phyloP scores from a whole-genome alignment of 2,113 vertebrate species.

The Aviceda subcristata region DNA sequence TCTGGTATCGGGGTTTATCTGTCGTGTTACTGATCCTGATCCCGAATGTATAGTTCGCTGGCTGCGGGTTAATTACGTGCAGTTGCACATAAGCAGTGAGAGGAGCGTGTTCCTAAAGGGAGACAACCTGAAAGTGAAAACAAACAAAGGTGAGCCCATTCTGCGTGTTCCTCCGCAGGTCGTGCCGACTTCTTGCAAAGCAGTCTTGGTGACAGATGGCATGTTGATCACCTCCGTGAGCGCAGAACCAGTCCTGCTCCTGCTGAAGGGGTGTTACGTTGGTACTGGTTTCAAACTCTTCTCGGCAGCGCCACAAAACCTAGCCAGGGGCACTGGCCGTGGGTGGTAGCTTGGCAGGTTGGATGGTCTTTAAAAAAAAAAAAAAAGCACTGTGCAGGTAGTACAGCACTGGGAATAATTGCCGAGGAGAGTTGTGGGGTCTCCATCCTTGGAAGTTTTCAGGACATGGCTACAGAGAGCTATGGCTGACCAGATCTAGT shows the following conservation, averaged over 20 bases:
- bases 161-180: background rate
- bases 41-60: background rate
- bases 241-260: background rate
- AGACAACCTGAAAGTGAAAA: background rate
- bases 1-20: background rate
- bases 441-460: background rate
- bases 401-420: background rate
- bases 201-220: background rate
- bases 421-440: background rate
- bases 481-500: background rate
- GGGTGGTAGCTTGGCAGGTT: background rate
- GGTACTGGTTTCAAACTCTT: background rate
- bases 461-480: background rate
- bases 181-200: background rate
- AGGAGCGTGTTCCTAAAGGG: background rate
- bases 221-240: rapidly evolving
- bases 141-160: background rate
- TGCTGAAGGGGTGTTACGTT: background rate
- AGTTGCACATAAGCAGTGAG: background rate
- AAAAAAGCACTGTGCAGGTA: background rate
- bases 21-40: background rate
- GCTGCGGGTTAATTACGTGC: background rate
- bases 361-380: background rate
- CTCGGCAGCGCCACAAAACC: background rate
- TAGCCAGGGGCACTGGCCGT: background rate